Evolutionary conservation across 2,113 vertebrate species (phyloP), one percentile per base, ranked within the genome.

Genomic region (Labrus mixtus): DNA sequence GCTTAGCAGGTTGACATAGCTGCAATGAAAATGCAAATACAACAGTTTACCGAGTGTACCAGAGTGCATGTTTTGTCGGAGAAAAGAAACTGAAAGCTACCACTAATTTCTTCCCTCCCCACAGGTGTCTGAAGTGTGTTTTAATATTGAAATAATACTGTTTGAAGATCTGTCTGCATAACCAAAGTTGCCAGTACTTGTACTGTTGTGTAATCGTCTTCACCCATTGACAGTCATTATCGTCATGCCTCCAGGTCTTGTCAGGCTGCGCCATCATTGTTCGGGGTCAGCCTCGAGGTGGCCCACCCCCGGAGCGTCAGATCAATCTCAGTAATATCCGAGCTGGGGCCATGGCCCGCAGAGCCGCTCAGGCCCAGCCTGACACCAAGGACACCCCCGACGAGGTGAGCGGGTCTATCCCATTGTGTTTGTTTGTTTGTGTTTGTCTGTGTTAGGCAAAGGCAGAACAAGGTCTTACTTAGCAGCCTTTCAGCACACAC

Each of bases 181-280:
- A 41, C 39, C 39, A 11, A 1, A 41, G 9, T 10, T 41, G 39
- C 39, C 9, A 11, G 1, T 41, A 41, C 39, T 41, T 41, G 39
- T 41, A 41, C 8, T 41, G 39, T 11, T 41, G 39, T 41, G 1
- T 41, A 11, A 11, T 43, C 10, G 3, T 37, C 1, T 29, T 58
- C 20, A 33, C 0, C 0, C 20, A 9, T 1, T 70, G 4, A 82
- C 10, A 0, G 16, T 82, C 37, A 36, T 78, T 48, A 6, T 46
- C 73, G 33, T 66, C 37, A 6, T 57, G 53, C 48, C 48, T 58
- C 8, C 88, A 99, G 98, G 97, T 98, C 51, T 94, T 99, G 53
- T 99, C 98, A 0, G 98, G 98, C 57, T 98, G 97, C n/a, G 98
- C 98, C 74, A 97, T 99, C 92, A 99, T 99, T 39, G 98, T 99